Evolutionary conservation across 1,140 invertebrate species (phyloP).

Genomic region (Tetramorium alpestre): DNA sequence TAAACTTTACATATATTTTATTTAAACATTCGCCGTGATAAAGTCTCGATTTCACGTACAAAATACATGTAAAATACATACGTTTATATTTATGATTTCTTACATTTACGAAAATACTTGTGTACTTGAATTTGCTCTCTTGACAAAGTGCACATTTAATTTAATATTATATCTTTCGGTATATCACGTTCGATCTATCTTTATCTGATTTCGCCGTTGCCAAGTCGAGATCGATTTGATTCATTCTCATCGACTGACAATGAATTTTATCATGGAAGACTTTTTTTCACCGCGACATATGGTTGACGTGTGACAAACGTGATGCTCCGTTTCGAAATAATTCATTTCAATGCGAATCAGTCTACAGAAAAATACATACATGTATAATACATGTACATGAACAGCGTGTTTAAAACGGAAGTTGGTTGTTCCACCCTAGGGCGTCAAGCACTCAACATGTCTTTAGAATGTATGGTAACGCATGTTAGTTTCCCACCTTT

Average conservation of each 20-base stretch:
- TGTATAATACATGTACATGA: slow-evolving; percentile 42
- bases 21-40: too few species aligned
- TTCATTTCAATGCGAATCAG: neutral
- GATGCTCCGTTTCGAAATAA: neutral
- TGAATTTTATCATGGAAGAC: neutral
- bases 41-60: too few species aligned
- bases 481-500: slow-evolving; percentile 1
- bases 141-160: too few species aligned
- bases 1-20: too few species aligned
- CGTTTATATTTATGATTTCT: too few species aligned
- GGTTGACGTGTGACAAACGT: neutral
- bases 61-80: too few species aligned
- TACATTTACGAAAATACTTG: too few species aligned
- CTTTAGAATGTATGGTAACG: neutral
- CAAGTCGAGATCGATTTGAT: neutral
- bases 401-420: slow-evolving; percentile 16
- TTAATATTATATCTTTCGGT: too few species aligned
- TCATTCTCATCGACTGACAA: neutral
- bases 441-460: neutral
- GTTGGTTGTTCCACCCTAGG: slow-evolving; percentile 7
- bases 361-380: slow-evolving; percentile 6
- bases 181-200: neutral
- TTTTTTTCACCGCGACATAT: neutral
- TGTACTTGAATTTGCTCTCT: too few species aligned
- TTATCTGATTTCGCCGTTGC: neutral